Evolutionary conservation across 2,888 invertebrate species (phyloP).

Genomic region (Stratiomys singularior): DNA sequence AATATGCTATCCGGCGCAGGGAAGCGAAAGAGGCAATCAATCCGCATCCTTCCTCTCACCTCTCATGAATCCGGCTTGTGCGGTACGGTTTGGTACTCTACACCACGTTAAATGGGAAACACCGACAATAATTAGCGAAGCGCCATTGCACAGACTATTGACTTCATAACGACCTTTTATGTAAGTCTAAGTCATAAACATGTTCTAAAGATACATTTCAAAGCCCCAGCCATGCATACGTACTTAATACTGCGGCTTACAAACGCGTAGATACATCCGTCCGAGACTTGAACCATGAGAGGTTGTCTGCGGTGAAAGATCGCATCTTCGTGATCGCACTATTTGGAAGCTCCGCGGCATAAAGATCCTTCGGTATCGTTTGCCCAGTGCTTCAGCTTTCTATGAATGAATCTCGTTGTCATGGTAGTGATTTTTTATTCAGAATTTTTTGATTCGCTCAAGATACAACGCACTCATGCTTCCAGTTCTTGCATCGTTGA

Average conservation of each 20-base stretch:
- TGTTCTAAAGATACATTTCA: slow-evolving; percentile 26
- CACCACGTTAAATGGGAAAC: neutral
- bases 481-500: neutral
- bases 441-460: too few relatives aligned
- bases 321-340: slow-evolving; percentile 1
- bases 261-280: too few relatives aligned
- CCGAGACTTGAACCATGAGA: too few relatives aligned
- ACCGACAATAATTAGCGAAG: slow-evolving; percentile 28
- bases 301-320: neutral
- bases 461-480: neutral
- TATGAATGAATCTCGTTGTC: slow-evolving; percentile 24
- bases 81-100: too few relatives aligned
- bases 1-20: neutral
- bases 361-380: neutral
- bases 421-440: slow-evolving; percentile 2
- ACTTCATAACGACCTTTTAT: slow-evolving; percentile 33
- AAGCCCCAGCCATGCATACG: neutral
- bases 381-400: neutral
- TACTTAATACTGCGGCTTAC: neutral
- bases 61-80: too few relatives aligned
- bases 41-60: too few relatives aligned
- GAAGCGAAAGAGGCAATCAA: neutral
- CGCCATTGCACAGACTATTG: slow-evolving; percentile 29
- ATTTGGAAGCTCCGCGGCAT: neutral
- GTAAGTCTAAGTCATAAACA: slow-evolving; percentile 25